phyloP scores from a whole-genome alignment of 1,140 invertebrate genomes.

The Heliconius himera region DNA sequence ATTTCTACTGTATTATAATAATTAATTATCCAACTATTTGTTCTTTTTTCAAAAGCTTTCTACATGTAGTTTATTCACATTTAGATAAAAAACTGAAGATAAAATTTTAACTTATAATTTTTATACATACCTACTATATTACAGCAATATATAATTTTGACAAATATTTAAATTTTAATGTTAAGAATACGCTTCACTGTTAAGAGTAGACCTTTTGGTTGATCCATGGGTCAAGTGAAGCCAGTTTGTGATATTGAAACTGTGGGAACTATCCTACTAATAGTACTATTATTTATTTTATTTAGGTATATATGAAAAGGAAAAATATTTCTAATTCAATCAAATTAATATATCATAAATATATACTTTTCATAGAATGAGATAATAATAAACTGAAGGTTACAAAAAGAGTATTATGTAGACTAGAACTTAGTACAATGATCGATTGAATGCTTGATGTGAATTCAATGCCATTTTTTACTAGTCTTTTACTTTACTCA shows the following conservation, averaged over 20 bases:
- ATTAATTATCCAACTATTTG: background rate
- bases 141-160: background rate
- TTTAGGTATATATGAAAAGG: background rate
- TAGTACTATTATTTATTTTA: background rate
- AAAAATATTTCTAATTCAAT: background rate
- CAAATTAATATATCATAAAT: background rate
- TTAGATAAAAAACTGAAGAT: no score
- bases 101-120: background rate
- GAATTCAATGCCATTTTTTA: constrained; percentile 11
- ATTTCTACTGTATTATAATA: background rate
- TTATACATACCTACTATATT: no score
- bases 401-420: constrained; percentile 2
- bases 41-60: background rate
- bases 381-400: background rate
- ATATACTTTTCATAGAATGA: background rate
- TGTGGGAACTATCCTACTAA: constrained; percentile 33
- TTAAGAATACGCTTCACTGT: constrained; percentile 6
- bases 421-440: constrained; percentile 9
- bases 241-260: constrained; percentile 45
- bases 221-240: constrained; percentile 49
- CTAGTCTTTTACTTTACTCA: background rate
- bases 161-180: background rate
- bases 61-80: no score
- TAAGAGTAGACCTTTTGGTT: constrained; percentile 41
- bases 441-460: background rate